A percentile compares a stretch with the other conserved stretches of the same genome.
These are phyloP conservation scores for Thalassaphorura encarpata DNA, from an alignment of 1,140 invertebrate genomes.

Conservation along the genomic window DNA sequence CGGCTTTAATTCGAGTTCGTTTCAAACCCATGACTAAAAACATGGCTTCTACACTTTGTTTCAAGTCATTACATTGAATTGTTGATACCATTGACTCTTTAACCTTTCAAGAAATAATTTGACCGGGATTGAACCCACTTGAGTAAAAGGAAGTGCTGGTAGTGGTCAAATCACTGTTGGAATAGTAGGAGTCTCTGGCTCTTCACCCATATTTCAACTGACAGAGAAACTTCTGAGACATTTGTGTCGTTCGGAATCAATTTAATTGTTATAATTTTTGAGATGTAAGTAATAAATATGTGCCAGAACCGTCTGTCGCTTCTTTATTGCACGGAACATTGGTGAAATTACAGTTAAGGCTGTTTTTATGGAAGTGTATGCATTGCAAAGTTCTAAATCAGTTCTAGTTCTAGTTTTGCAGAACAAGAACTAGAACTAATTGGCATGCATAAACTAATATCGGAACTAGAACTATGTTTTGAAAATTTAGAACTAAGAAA, in stretches of 20 bases:
- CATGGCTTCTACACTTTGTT: conserved; percentile 7
- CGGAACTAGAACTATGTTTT: too few species aligned
- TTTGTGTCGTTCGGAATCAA: conserved; percentile 16
- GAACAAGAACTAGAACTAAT: too few species aligned
- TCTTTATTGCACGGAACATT: conserved; percentile 78
- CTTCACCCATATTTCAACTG: conserved; percentile 68
- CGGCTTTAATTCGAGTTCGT: conserved; percentile 28
- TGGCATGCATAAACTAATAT: too few species aligned
- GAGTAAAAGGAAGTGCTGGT: conserved; percentile 69
- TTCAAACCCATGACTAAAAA: conserved; percentile 29
- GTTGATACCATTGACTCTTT: background rate
- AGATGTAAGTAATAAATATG: conserved; percentile 43
- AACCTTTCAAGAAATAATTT: conserved; percentile 68
- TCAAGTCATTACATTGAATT: background rate
- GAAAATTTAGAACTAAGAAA: too few species aligned
- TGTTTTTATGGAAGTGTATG: conserved; percentile 23
- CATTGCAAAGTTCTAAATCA: conserved; percentile 28
- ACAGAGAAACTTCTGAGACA: conserved; percentile 61
- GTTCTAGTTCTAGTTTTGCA: too few species aligned
- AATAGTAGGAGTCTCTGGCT: conserved; percentile 74
- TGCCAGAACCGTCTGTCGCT: conserved; percentile 59
- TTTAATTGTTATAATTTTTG: conserved; percentile 37
- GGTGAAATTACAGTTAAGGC: conserved; percentile 65
- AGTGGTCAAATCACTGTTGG: conserved; percentile 79
- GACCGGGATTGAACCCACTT: conserved; percentile 76